Percentiles rank a stretch among this genome's conserved stretches.
Conservation (phyloP, 2,888 invertebrate species). For the Mesopsocus fuscifrons region DNA sequence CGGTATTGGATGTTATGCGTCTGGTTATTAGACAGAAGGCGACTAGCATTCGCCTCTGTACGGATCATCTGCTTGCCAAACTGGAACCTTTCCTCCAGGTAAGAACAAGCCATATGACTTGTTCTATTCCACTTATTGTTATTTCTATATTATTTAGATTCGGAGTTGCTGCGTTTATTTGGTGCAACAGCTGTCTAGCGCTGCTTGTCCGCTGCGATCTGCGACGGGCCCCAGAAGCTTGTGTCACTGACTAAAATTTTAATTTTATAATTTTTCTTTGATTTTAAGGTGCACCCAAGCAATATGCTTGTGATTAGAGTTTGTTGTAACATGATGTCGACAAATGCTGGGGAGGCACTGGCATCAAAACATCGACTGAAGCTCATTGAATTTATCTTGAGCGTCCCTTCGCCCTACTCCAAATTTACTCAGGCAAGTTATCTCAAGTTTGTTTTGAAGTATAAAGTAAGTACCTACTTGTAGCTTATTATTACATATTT, state of each 20-base stretch:
- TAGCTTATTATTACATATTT: too few species aligned
- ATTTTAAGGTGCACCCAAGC: conserved; percentile 43
- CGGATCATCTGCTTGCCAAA: conserved; percentile 25
- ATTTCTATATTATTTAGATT: too few species aligned
- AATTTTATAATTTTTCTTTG: too few species aligned
- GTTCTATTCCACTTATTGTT: too few species aligned
- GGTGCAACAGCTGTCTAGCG: too few species aligned
- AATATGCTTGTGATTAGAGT: conserved; percentile 60
- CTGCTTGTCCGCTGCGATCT: too few species aligned
- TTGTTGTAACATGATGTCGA: conserved; percentile 63
- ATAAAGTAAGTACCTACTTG: too few species aligned
- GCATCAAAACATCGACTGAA: conserved; percentile 17
- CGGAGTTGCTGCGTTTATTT: too few species aligned
- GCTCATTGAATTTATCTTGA: conserved; percentile 8
- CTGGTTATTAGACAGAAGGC: conserved; percentile 55
- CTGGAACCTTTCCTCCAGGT: conserved; percentile 26
- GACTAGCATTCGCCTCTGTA: conserved; percentile 34
- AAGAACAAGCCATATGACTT: too few species aligned
- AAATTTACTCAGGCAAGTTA: conserved; percentile 1
- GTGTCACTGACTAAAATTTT: too few species aligned
- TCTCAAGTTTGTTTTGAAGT: too few species aligned
- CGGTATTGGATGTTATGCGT: conserved; percentile 72
- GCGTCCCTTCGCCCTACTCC: neutral
- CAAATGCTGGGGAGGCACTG: conserved; percentile 41
- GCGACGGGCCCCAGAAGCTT: too few species aligned